Percentiles rank a stretch among this genome's conserved stretches.
These are phyloP conservation scores for Equus przewalskii DNA, from an alignment of 2,113 vertebrate species.

Conservation along the genomic window DNA sequence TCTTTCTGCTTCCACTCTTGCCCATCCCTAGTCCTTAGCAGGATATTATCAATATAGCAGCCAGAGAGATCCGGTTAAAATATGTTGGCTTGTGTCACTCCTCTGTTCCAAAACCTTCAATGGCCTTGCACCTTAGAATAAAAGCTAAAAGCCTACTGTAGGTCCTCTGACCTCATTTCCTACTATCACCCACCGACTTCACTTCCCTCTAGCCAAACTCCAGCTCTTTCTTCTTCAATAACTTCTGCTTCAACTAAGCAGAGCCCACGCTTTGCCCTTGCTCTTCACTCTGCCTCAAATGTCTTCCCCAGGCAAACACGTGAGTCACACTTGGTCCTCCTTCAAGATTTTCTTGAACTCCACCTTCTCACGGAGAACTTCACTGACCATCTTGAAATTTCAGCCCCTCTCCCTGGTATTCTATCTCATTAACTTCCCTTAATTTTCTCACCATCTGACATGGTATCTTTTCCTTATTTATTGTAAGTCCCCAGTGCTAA, in stretches of 20 bases:
- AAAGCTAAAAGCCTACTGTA: not conserved
- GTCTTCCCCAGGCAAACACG: not conserved
- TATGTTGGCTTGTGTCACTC: not conserved
- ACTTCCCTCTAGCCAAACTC: not conserved
- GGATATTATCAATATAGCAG: not conserved
- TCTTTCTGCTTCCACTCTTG: not conserved
- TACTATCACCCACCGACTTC: too few relatives aligned
- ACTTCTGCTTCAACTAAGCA: not conserved
- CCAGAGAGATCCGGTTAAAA: not conserved
- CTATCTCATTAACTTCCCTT: not conserved
- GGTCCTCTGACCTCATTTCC: not conserved
- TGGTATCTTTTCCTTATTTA: not conserved
- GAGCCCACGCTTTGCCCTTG: rapidly evolving
- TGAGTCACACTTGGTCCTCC: not conserved
- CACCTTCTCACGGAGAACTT: not conserved
- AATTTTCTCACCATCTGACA: not conserved
- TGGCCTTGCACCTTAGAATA: not conserved
- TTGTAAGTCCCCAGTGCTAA: not conserved
- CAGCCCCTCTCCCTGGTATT: not conserved
- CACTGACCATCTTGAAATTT: not conserved
- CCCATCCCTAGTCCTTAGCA: not conserved
- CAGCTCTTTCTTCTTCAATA: not conserved
- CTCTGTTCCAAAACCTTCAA: not conserved
- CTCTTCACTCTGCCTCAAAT: not conserved
- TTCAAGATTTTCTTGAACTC: not conserved